These are phyloP conservation scores for Sebastiscus tertius DNA, from an alignment of 2,797 vertebrate species.

Conservation along the genomic window DNA sequence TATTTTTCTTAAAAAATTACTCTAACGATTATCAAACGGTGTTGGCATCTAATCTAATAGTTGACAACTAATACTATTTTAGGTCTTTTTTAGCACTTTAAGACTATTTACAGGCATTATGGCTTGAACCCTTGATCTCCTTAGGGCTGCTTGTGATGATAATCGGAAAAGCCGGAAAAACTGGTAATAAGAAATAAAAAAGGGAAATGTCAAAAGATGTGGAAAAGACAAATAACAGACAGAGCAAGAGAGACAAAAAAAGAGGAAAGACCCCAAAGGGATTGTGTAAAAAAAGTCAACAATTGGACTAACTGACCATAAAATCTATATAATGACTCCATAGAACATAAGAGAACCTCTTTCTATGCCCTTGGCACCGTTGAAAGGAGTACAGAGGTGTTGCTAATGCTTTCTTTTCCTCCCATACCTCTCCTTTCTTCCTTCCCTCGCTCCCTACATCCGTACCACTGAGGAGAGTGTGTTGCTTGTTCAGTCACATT, in stretches of 20 bases:
- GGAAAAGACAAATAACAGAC: neutral
- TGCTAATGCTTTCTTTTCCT: constrained; percentile 49
- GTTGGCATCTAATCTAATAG: no score
- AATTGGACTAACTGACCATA: constrained; percentile 30
- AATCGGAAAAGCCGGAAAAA: neutral
- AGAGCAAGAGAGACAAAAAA: neutral
- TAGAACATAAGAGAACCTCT: constrained; percentile 24
- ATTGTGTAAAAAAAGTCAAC: constrained; percentile 17
- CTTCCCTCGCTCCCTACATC: constrained; percentile 29
- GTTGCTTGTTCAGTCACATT: constrained; percentile 72
- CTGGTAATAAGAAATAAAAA: neutral
- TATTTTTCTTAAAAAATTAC: no score
- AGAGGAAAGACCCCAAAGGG: neutral
- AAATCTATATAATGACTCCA: constrained; percentile 47
- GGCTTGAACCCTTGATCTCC: neutral
- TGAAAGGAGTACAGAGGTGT: constrained; percentile 57
- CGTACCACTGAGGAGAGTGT: constrained; percentile 38
- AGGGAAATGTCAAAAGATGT: neutral
- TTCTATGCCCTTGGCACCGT: constrained; percentile 46
- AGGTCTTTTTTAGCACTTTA: neutral
- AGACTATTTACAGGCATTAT: neutral
- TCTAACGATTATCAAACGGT: no score
- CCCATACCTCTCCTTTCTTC: constrained; percentile 24
- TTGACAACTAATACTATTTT: neutral
- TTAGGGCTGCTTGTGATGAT: neutral